phyloP scores from a whole-genome alignment of 2,888 invertebrate genomes.

The Calameuta filiformis region DNA sequence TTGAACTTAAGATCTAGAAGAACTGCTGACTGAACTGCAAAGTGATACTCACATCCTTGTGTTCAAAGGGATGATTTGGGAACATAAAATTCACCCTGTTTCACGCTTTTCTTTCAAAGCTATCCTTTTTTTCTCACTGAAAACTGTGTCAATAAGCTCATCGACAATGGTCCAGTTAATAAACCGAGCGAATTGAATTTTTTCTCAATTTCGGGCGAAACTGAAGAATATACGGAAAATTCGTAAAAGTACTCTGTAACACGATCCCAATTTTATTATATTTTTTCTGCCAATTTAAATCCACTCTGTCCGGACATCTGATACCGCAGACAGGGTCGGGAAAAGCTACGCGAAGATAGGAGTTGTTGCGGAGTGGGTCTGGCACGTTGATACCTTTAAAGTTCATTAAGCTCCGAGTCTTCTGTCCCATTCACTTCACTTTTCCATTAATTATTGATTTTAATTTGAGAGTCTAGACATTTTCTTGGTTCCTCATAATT shows the following conservation, averaged over 20 bases:
- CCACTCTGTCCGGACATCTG: slow-evolving; percentile 21
- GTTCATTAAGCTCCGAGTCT: slow-evolving; percentile 33
- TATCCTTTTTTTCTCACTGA: not conserved
- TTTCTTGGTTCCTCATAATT: too few species aligned
- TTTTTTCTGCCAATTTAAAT: slow-evolving; percentile 31
- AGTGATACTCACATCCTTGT: not conserved
- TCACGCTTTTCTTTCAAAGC: not conserved
- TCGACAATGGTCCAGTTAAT: not conserved
- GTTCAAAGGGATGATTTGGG: not conserved
- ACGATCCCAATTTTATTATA: slow-evolving; percentile 35
- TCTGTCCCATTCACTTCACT: not conserved
- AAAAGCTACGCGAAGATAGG: slow-evolving; percentile 4
- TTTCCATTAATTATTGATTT: not conserved
- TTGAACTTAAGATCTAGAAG: not conserved
- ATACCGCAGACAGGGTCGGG: slow-evolving; percentile 16
- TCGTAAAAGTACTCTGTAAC: slow-evolving; percentile 13
- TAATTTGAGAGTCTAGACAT: too few species aligned
- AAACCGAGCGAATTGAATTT: not conserved
- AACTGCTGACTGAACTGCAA: not conserved
- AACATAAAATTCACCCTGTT: not conserved
- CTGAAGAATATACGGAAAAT: not conserved
- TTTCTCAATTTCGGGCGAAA: not conserved
- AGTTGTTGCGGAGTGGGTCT: slow-evolving; percentile 21
- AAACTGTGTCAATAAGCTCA: not conserved
- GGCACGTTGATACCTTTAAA: slow-evolving; percentile 32